Evolutionary conservation across 1,140 invertebrate species (phyloP).

Genomic region (Anthonomus grandis): DNA sequence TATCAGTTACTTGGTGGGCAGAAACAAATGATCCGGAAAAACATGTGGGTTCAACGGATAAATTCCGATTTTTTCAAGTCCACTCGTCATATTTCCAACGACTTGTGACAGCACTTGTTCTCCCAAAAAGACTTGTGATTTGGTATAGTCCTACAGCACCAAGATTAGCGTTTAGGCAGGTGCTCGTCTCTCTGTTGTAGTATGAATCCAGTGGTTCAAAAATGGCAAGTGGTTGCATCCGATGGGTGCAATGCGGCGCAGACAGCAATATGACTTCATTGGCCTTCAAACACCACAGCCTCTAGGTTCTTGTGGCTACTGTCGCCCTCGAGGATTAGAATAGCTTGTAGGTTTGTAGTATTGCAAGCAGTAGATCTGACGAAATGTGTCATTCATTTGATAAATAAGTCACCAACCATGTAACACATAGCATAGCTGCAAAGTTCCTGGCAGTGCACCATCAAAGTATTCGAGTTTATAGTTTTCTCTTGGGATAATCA

Average conservation of each 20-base stretch:
- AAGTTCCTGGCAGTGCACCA: too few relatives aligned
- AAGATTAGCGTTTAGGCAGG: too few relatives aligned
- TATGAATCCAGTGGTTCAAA: conserved; percentile 41
- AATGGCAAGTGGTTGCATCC: conserved; percentile 47
- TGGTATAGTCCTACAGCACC: neutral
- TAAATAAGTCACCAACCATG: too few relatives aligned
- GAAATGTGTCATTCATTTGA: too few relatives aligned
- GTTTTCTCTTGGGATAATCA: too few relatives aligned
- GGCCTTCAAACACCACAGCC: conserved; percentile 23
- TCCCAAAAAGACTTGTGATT: neutral
- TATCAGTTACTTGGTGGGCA: neutral
- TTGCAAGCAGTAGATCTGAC: too few relatives aligned
- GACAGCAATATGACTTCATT: conserved; percentile 24
- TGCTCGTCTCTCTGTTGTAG: too few relatives aligned
- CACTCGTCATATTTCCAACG: neutral
- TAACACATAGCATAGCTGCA: too few relatives aligned
- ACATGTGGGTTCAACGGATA: neutral
- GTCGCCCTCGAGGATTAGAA: conserved; percentile 34
- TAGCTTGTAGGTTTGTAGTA: too few relatives aligned
- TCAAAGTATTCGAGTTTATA: too few relatives aligned
- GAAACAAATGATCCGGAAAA: neutral
- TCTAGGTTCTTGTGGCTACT: conserved; percentile 33
- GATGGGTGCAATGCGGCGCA: too few relatives aligned
- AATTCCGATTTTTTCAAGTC: neutral
- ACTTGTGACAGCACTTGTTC: neutral